phyloP scores from a whole-genome alignment of 2,888 invertebrate genomes.

The Oegoconia quadripuncta region DNA sequence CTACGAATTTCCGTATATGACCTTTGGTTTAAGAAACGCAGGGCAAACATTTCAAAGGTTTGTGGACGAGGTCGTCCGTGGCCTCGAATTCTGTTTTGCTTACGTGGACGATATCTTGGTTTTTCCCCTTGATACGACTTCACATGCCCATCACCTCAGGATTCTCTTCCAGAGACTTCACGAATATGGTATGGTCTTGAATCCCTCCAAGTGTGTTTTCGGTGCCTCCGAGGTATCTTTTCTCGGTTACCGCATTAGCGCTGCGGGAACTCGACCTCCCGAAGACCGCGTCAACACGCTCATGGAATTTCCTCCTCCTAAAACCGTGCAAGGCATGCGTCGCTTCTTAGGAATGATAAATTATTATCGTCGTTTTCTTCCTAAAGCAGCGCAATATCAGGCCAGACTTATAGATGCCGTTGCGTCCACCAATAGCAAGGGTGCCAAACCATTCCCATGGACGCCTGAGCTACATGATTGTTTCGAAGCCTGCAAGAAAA shows the following conservation, averaged over 20 bases:
- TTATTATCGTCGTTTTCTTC: conserved; percentile 15
- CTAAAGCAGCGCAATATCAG: conserved; percentile 13
- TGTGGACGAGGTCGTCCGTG: conserved; percentile 2
- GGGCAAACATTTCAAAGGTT: too few species aligned
- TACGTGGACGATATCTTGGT: conserved; percentile 8
- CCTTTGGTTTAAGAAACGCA: too few species aligned
- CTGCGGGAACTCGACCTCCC: too few species aligned
- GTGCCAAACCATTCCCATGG: conserved; percentile 5
- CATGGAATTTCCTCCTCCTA: too few species aligned
- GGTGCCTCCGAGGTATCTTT: conserved; percentile 5
- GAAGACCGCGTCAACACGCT: too few species aligned
- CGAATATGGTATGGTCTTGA: conserved; percentile 5
- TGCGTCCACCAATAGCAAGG: neutral
- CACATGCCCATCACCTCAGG: conserved; percentile 26
- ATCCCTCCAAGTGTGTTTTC: conserved; percentile 5
- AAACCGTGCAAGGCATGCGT: conserved; percentile 25
- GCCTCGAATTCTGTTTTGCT: conserved; percentile 7
- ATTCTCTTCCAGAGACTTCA: conserved; percentile 6
- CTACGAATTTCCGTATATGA: too few species aligned
- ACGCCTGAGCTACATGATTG: conserved; percentile 1
- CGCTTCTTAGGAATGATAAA: conserved; percentile 19
- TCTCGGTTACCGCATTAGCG: neutral
- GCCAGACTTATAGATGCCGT: conserved; percentile 9
- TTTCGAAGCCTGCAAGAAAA: conserved; percentile 3
- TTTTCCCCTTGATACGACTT: neutral